Conservation (phyloP, 1,140 invertebrate genomes). For the Asbolus verrucosus region DNA sequence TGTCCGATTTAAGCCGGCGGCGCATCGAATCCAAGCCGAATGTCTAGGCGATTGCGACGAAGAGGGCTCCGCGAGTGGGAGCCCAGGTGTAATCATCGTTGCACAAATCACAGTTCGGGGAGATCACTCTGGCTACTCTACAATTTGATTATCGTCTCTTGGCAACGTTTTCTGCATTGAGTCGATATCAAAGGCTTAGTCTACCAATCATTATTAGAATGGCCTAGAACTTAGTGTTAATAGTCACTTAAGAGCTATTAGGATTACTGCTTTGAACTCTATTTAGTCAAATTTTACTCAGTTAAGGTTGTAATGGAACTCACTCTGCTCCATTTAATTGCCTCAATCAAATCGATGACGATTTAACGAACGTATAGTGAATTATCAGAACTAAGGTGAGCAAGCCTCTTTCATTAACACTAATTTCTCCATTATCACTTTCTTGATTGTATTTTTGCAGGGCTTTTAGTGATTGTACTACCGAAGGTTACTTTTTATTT, state of each 20-base stretch:
- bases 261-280: slow-evolving; percentile 15
- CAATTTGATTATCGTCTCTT: slow-evolving; percentile 34
- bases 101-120: slow-evolving; percentile 21
- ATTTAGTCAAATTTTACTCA: slow-evolving; percentile 11
- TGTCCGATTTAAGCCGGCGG: no score
- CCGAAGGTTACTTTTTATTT: no score
- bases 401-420: no score
- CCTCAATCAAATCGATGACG: no score
- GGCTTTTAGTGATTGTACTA: no score
- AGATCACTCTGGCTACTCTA: slow-evolving; percentile 23
- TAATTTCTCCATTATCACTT: no score
- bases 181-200: slow-evolving; percentile 22
- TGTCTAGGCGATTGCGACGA: background rate
- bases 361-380: no score
- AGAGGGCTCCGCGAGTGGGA: slow-evolving; percentile 8
- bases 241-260: slow-evolving; percentile 14
- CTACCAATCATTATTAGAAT: slow-evolving; percentile 20
- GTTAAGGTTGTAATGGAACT: no score
- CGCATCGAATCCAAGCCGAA: no score
- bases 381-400: no score
- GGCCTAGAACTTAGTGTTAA: slow-evolving; percentile 9
- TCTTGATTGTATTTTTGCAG: no score
- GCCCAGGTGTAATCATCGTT: slow-evolving; percentile 13
- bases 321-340: no score
- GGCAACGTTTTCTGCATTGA: slow-evolving; percentile 12